A percentile compares a stretch with the other conserved stretches of the same genome.
phyloP scores from a whole-genome alignment of 1,140 invertebrate species.

The Heliconius congener region DNA sequence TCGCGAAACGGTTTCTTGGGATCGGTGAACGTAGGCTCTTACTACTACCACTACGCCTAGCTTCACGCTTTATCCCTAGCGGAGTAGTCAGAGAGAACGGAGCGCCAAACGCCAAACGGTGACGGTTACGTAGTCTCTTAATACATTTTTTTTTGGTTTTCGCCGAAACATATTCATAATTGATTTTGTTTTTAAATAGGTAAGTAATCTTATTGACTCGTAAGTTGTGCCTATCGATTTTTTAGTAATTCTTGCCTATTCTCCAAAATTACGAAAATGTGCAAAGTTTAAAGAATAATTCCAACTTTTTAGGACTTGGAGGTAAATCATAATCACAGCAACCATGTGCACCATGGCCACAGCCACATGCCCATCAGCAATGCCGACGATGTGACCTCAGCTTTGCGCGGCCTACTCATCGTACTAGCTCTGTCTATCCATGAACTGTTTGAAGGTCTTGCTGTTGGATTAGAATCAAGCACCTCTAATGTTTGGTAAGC shows the following conservation, averaged over 20 bases:
- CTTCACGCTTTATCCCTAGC: no score
- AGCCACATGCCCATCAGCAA: slow-evolving; percentile 70
- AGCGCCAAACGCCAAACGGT: no score
- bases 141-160: background rate
- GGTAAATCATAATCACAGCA: slow-evolving; percentile 75
- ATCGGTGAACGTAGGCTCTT: no score
- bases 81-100: no score
- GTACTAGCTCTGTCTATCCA: slow-evolving; percentile 94
- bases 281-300: background rate
- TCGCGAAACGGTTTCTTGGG: background rate
- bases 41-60: no score
- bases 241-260: background rate
- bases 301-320: slow-evolving; percentile 57
- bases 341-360: slow-evolving; percentile 66
- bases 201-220: no score
- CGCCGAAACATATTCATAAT: background rate
- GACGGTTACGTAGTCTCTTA: no score
- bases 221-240: no score
- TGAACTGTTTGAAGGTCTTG: slow-evolving; percentile 95
- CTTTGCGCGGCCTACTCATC: slow-evolving; percentile 88
- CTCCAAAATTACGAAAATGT: background rate
- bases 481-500: slow-evolving; percentile 86
- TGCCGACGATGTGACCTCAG: slow-evolving; percentile 84
- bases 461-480: slow-evolving; percentile 90
- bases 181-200: no score